Percentiles rank a stretch among this genome's conserved stretches.
Conservation (phyloP, 1,140 invertebrate genomes). For the Gryllus bimaculatus region DNA sequence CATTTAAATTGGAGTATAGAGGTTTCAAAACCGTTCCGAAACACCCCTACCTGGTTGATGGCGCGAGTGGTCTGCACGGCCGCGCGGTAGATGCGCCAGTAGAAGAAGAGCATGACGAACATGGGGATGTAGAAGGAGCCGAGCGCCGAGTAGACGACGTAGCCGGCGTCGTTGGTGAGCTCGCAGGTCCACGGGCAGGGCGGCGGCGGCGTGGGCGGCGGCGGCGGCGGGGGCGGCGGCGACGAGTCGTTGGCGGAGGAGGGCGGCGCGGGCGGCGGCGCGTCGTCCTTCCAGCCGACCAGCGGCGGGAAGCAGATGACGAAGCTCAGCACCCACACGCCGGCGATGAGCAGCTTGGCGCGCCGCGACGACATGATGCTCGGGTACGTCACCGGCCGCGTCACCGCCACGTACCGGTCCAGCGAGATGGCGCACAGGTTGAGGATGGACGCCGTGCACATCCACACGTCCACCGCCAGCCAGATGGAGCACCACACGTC, state of each 20-base stretch:
- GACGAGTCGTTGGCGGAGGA: background rate
- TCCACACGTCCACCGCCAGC: conserved; percentile 91
- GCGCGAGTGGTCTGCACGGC: conserved; percentile 81
- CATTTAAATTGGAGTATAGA: too few relatives aligned
- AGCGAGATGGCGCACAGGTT: conserved; percentile 86
- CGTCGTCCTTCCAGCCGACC: conserved; percentile 85
- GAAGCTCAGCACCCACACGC: conserved; percentile 90
- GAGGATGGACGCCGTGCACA: conserved; percentile 91
- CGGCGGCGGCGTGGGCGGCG: background rate
- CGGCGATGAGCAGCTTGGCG: conserved; percentile 79
- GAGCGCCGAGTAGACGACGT: conserved; percentile 68
- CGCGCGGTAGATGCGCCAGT: conserved; percentile 89
- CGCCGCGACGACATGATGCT: conserved; percentile 80
- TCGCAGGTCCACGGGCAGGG: conserved; percentile 75
- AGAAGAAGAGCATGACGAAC: conserved; percentile 94
- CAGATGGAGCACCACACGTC: conserved; percentile 86
- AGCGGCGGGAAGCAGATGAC: conserved; percentile 94
- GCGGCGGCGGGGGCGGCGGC: background rate
- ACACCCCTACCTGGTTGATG: conserved; percentile 55
- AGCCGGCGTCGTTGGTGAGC: conserved; percentile 66
- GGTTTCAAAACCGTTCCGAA: background rate
- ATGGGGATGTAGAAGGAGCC: conserved; percentile 95
- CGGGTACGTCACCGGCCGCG: conserved; percentile 85
- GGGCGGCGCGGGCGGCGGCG: background rate
- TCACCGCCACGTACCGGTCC: conserved; percentile 91